Evolutionary conservation across 2,113 vertebrate species (phyloP), one percentile per base, ranked within the genome.

Genomic region (Ciconia boyciana): DNA sequence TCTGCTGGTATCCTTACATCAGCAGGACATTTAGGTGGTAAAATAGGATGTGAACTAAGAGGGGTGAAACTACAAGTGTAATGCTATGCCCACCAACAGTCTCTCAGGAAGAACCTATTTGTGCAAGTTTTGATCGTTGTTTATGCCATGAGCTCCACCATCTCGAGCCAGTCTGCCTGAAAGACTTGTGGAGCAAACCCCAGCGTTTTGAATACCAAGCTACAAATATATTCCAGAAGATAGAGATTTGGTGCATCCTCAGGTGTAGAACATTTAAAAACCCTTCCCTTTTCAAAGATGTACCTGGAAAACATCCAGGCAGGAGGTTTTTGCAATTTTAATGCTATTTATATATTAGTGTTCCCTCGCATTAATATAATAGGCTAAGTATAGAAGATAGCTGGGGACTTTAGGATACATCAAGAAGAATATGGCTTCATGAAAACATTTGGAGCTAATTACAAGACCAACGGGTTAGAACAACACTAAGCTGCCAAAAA

Each of bases 381-480:
- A 83, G 92, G 36, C 75, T 90, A 93, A 89, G 25, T 87, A 87
- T n/a, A 83, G 28, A 95, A 74, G 87, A 94, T 28, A 61, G 46
- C 94, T 96, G 58, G 86, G 82, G 82, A 97, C 84, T 92, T 96
- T 25, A 95, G 62, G 76, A 57, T 16, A 34, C 62, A 74, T 93
- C 48, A 76, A 68, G 64, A 93, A 97, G 93, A 97, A 96, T 94
- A 95, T 17, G 16, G 80, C 90, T 97, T 96, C 93, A 65, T 9
- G 55, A 96, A 97, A 97, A 93, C 93, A 96, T 96, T 96, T 96
- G 97, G 89, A 96, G 85, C 87, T 95, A 94, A 97, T 97, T 97
- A 96, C 65, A 92, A 69, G 92, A 90, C 93, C 87, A 94, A 68
- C 5, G 66, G 85, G 70, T 98, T 96, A 88, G 96, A 98, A 97